These are phyloP conservation scores for Piaya cayana DNA, from an alignment of 2,113 vertebrate genomes.

Conservation along the genomic window DNA sequence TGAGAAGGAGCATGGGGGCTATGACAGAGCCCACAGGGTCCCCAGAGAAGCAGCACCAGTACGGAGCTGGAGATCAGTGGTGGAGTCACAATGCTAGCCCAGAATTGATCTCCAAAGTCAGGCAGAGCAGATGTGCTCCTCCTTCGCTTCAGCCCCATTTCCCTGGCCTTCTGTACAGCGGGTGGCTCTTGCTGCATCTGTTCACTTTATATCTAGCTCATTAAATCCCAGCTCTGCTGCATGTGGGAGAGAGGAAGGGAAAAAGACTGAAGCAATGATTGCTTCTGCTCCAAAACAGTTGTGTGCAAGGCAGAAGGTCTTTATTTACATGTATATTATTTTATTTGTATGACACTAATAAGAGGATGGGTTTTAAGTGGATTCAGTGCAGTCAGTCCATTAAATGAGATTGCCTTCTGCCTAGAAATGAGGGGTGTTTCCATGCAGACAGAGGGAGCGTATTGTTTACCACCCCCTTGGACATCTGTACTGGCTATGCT, in stretches of 20 bases:
- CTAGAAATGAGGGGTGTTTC: background rate
- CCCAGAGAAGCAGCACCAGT: background rate
- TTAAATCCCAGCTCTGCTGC: constrained; percentile 5
- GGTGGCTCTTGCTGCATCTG: background rate
- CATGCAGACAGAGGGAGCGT: background rate
- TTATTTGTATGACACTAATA: constrained; percentile 50
- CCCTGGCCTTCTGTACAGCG: background rate
- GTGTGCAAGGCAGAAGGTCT: constrained; percentile 33
- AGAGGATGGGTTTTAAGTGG: constrained; percentile 43
- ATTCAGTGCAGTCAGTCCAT: background rate
- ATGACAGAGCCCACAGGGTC: fast-evolving
- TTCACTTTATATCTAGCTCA: background rate
- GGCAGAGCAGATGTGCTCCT: background rate
- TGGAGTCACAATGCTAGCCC: background rate
- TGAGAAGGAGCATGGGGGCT: background rate
- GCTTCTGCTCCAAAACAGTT: background rate
- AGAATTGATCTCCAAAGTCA: background rate
- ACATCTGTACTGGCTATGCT: background rate
- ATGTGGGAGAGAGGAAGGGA: background rate
- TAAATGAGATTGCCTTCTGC: constrained; percentile 16
- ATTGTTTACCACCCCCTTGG: background rate
- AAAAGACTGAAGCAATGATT: background rate
- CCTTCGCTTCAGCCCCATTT: background rate
- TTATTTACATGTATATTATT: constrained; percentile 38
- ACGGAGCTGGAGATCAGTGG: background rate